These are phyloP conservation scores for Nycteola revayana DNA, from an alignment of 2,888 invertebrate species.

Conservation along the genomic window DNA sequence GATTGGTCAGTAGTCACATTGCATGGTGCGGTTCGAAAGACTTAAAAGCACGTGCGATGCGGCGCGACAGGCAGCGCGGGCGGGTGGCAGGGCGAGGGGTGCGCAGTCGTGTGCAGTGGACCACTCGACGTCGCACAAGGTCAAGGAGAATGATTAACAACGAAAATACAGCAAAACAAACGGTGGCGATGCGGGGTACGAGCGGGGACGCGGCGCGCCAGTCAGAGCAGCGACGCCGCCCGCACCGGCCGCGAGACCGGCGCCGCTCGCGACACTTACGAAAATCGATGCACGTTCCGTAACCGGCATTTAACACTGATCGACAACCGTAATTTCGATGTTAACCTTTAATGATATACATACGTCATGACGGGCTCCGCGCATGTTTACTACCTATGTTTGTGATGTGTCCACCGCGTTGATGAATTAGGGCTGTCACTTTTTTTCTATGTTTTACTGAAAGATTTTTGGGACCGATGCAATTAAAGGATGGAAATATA, in stretches of 20 bases:
- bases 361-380: slow-evolving; percentile 52
- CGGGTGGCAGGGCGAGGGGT: slow-evolving; percentile 67
- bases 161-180: slow-evolving; percentile 82
- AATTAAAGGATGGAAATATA: no score
- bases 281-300: slow-evolving; percentile 80
- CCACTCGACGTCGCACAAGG: slow-evolving; percentile 81
- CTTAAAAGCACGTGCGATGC: slow-evolving; percentile 69
- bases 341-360: slow-evolving; percentile 52
- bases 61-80: slow-evolving; percentile 64
- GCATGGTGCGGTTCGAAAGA: slow-evolving; percentile 40
- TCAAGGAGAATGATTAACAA: slow-evolving; percentile 83
- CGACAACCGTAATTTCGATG: slow-evolving; percentile 59
- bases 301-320: slow-evolving; percentile 63
- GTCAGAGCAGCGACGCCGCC: slow-evolving; percentile 75
- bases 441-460: slow-evolving; percentile 34
- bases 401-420: slow-evolving; percentile 53
- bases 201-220: slow-evolving; percentile 67
- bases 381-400: slow-evolving; percentile 51
- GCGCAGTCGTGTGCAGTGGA: slow-evolving; percentile 80
- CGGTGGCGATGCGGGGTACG: slow-evolving; percentile 67
- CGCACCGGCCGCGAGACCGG: slow-evolving; percentile 67
- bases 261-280: slow-evolving; percentile 68
- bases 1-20: slow-evolving; percentile 36
- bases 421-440: slow-evolving; percentile 44
- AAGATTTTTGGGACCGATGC: no score